Percentiles rank a stretch among this genome's conserved stretches.
Evolutionary conservation across 2,797 vertebrate species (phyloP).

Genomic region (Pangasius sanitwongsei): DNA sequence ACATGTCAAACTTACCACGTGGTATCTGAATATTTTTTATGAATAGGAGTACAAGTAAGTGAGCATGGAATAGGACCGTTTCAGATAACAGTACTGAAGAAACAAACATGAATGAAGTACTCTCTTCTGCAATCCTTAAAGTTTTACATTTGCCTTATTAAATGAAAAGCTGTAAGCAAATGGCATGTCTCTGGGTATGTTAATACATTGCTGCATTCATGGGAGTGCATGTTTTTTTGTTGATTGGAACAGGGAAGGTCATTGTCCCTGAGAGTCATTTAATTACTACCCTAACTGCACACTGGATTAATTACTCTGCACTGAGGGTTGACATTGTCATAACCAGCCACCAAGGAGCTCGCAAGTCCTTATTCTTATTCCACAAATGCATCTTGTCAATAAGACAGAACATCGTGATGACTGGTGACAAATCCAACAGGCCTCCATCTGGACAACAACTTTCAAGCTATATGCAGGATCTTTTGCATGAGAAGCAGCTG

Average conservation of each 20-base stretch:
- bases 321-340: slow-evolving; percentile 34
- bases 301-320: slow-evolving; percentile 54
- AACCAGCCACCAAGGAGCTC: slow-evolving; percentile 30
- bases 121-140: not conserved
- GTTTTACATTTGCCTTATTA: not conserved
- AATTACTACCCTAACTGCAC: slow-evolving; percentile 52
- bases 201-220: slow-evolving; percentile 1
- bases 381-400: slow-evolving; percentile 10
- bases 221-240: slow-evolving; percentile 1
- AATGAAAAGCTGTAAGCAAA: slow-evolving; percentile 3
- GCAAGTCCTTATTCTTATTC: slow-evolving; percentile 36
- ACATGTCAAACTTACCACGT: not conserved
- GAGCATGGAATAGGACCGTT: not conserved
- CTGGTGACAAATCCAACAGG: slow-evolving; percentile 42
- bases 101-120: not conserved
- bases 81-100: not conserved
- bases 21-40: too few relatives aligned
- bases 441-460: slow-evolving; percentile 46
- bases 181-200: not conserved
- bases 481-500: slow-evolving; percentile 38
- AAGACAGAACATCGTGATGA: slow-evolving; percentile 37
- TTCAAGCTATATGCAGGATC: slow-evolving; percentile 44
- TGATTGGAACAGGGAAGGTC: slow-evolving; percentile 50
- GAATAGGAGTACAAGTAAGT: not conserved
- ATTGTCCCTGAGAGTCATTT: slow-evolving; percentile 48